Conservation (phyloP, 1,140 invertebrate species). For the Gerris buenoi region DNA sequence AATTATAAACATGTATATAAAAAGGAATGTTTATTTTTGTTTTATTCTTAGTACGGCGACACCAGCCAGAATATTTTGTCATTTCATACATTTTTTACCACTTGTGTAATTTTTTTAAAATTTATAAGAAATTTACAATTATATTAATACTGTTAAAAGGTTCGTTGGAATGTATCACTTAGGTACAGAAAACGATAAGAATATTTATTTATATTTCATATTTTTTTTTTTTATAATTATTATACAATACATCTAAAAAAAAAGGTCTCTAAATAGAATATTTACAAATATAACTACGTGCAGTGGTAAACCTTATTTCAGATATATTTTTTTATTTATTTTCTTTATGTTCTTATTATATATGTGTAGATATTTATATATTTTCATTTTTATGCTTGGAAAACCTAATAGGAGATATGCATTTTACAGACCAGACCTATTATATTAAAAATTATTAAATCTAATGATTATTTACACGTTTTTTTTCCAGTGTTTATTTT, state of each 20-base stretch:
- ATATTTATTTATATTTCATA: background rate
- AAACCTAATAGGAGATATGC: background rate
- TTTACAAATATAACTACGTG: slow-evolving; percentile 8
- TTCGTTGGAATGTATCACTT: slow-evolving; percentile 19
- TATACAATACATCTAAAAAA: slow-evolving; percentile 10
- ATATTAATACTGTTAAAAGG: slow-evolving; percentile 1
- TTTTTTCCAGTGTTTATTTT: slow-evolving; percentile 7
- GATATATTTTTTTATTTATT: too few relatives aligned
- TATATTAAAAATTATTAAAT: slow-evolving; percentile 12
- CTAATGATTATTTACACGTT: slow-evolving; percentile 11
- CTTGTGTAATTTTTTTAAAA: background rate
- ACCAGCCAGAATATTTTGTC: background rate
- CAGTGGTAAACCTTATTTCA: slow-evolving; percentile 14
- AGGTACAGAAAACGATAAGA: slow-evolving; percentile 7
- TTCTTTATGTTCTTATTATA: background rate
- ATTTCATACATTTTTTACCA: background rate
- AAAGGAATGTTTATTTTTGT: background rate
- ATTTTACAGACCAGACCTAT: slow-evolving; percentile 5
- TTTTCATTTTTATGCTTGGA: too few relatives aligned
- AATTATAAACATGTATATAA: too few relatives aligned
- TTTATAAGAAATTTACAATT: slow-evolving; percentile 3
- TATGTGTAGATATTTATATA: too few relatives aligned
- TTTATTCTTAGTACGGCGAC: background rate
- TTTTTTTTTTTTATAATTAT: background rate
- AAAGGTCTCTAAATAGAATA: background rate